A percentile compares a stretch with the other conserved stretches of the same genome.
Evolutionary conservation across 2,888 invertebrate genomes (phyloP).

Genomic region (Fissipunctia ypsillon): DNA sequence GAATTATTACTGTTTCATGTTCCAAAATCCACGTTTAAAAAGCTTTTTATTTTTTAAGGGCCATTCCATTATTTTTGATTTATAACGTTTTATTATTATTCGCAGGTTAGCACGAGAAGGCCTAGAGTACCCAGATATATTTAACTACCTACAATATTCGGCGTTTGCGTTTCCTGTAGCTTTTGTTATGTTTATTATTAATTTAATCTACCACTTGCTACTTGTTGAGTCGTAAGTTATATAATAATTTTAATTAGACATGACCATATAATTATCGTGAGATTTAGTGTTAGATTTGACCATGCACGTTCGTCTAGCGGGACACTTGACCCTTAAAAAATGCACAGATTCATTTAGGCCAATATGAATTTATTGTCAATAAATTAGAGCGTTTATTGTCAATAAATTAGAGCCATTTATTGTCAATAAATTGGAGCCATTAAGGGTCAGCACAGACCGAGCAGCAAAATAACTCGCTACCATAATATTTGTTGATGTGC

Average conservation of each 20-base stretch:
- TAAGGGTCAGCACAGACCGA: no score
- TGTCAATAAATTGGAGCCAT: no score
- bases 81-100: conserved; percentile 7
- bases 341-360: no score
- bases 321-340: no score
- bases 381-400: no score
- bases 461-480: no score
- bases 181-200: conserved; percentile 74
- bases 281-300: no score
- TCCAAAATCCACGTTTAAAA: background rate
- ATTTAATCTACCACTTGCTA: conserved; percentile 73
- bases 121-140: conserved; percentile 75
- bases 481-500: no score
- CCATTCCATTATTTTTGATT: background rate
- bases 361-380: no score
- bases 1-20: background rate
- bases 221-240: conserved; percentile 70
- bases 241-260: background rate
- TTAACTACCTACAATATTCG: conserved; percentile 81
- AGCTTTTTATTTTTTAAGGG: background rate
- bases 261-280: no score
- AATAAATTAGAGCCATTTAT: no score
- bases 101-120: conserved; percentile 56
- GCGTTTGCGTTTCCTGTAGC: conserved; percentile 78
- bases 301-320: no score